Conservation (phyloP, 2,888 invertebrate species). For the Alsophila aescularia region DNA sequence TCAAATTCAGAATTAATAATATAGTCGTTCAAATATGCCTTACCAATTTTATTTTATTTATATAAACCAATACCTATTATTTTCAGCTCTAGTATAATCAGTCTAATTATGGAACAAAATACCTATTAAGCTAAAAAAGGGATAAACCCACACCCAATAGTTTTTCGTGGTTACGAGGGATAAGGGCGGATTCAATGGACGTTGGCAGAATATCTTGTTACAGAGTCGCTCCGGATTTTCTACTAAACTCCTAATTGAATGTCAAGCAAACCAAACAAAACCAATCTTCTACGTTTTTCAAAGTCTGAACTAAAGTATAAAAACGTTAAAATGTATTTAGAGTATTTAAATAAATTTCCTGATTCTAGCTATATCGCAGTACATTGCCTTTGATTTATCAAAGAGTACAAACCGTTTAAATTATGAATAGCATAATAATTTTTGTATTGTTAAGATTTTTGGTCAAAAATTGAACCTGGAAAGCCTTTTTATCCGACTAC, state of each 20-base stretch:
- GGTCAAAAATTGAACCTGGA: too few relatives aligned
- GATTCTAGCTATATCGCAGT: too few relatives aligned
- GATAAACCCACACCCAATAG: constrained; percentile 32
- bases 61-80: neutral
- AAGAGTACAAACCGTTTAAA: too few relatives aligned
- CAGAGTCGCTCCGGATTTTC: constrained; percentile 34
- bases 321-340: constrained; percentile 18
- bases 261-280: constrained; percentile 36
- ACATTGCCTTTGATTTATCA: too few relatives aligned
- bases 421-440: too few relatives aligned
- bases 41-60: too few relatives aligned
- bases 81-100: constrained; percentile 16
- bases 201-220: constrained; percentile 40
- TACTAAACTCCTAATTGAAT: constrained; percentile 42
- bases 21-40: too few relatives aligned
- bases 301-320: constrained; percentile 12
- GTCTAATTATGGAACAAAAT: constrained; percentile 32
- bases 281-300: constrained; percentile 27
- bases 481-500: too few relatives aligned
- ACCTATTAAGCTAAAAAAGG: constrained; percentile 34
- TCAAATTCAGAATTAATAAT: too few relatives aligned
- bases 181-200: constrained; percentile 41
- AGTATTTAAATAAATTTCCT: neutral
- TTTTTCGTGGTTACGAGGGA: constrained; percentile 40
- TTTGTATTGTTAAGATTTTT: too few relatives aligned